These are phyloP conservation scores for Holothuria leucospilota DNA, from an alignment of 53 echinoderm and acorn worm species.

Conservation along the genomic window DNA sequence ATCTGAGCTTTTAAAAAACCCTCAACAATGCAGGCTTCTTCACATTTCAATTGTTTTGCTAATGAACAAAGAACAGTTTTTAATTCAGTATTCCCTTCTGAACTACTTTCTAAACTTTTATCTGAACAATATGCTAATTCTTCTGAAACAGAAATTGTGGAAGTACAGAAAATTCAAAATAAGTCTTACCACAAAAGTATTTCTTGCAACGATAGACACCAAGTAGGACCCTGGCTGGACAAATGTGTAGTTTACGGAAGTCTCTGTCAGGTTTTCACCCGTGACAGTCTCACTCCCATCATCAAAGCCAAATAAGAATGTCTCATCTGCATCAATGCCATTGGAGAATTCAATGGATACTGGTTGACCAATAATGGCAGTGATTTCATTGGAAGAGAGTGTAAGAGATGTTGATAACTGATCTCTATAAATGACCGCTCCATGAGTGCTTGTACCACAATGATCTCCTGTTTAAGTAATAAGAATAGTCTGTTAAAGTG, in stretches of 20 bases:
- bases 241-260: neutral
- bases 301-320: constrained; percentile 30
- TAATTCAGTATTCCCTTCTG: too few relatives aligned
- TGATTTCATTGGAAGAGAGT: neutral
- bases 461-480: constrained; percentile 23
- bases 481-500: neutral
- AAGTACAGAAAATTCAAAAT: too few relatives aligned
- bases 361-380: constrained; percentile 33
- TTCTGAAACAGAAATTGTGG: too few relatives aligned
- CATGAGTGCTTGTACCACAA: constrained; percentile 43
- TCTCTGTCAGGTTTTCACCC: neutral
- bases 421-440: constrained; percentile 33
- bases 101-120: too few relatives aligned
- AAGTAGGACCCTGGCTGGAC: constrained; percentile 21
- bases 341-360: constrained; percentile 20
- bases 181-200: constrained; percentile 18
- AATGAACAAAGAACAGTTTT: too few relatives aligned
- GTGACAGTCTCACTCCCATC: constrained; percentile 31
- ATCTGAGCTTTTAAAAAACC: too few relatives aligned
- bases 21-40: too few relatives aligned
- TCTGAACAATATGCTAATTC: too few relatives aligned
- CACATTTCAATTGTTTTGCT: too few relatives aligned
- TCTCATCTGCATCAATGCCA: constrained; percentile 26
- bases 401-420: constrained; percentile 2
- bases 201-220: constrained; percentile 35